A percentile compares a stretch with the other conserved stretches of the same genome.
Evolutionary conservation across 1,140 invertebrate genomes (phyloP).

Genomic region (Aphelinus certus): DNA sequence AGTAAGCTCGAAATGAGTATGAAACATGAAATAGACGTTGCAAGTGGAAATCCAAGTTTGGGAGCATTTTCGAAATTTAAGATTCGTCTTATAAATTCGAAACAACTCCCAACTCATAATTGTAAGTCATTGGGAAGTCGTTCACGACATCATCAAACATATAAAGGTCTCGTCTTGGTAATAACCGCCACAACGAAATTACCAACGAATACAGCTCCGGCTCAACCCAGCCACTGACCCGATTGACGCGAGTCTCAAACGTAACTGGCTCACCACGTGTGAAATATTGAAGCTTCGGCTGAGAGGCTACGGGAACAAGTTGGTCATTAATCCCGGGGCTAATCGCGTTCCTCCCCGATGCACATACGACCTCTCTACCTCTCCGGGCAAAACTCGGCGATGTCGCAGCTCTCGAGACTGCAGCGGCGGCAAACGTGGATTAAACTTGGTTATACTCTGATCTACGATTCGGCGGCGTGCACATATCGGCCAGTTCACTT

Average conservation of each 20-base stretch:
- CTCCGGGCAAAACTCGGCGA: slow-evolving; percentile 2
- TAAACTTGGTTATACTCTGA: slow-evolving; percentile 51
- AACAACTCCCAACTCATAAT: too few relatives aligned
- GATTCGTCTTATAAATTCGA: too few relatives aligned
- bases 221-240: background rate
- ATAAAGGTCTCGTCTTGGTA: too few relatives aligned
- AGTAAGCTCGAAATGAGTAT: too few relatives aligned
- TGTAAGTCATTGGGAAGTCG: too few relatives aligned
- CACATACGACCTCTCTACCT: too few relatives aligned
- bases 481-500: background rate
- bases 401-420: background rate
- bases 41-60: too few relatives aligned
- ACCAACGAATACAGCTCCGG: background rate
- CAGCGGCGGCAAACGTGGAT: slow-evolving; percentile 6
- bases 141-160: too few relatives aligned
- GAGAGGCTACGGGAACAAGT: background rate
- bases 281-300: background rate
- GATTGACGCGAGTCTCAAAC: slow-evolving; percentile 27
- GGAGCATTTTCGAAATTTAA: too few relatives aligned
- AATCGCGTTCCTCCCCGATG: background rate
- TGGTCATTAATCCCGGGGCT: slow-evolving; percentile 22
- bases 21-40: too few relatives aligned
- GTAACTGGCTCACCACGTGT: background rate
- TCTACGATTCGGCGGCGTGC: slow-evolving; percentile 35
- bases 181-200: background rate